Percentiles rank a stretch among this genome's conserved stretches.
These are phyloP conservation scores for Bufotes viridis DNA, from an alignment of 2,797 vertebrate genomes.

Conservation along the genomic window DNA sequence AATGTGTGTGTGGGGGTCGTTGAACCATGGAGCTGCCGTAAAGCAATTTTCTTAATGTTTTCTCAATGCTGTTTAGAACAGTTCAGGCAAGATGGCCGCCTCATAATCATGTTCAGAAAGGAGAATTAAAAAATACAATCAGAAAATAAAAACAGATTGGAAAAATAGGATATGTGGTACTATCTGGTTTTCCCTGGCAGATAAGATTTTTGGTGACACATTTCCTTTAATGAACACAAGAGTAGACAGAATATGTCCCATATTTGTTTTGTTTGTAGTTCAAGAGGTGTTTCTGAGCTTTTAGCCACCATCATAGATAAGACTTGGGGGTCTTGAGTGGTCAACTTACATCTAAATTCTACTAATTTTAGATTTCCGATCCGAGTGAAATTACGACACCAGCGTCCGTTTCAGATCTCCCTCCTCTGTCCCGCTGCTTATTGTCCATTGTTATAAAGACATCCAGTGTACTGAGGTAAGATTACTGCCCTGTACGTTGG, in stretches of 20 bases:
- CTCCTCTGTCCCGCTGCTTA: conserved; percentile 83
- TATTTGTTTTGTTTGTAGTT: neutral
- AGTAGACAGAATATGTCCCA: neutral
- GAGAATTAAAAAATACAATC: too few species aligned
- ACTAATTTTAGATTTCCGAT: conserved; percentile 75
- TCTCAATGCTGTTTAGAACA: too few species aligned
- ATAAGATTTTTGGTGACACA: too few species aligned
- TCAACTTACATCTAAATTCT: neutral
- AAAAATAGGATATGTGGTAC: too few species aligned
- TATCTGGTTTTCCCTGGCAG: too few species aligned
- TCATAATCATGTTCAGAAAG: too few species aligned
- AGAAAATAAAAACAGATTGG: too few species aligned
- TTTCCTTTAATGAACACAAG: neutral
- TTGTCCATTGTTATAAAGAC: conserved; percentile 81
- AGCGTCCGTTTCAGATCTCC: conserved; percentile 81
- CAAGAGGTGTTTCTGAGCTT: neutral
- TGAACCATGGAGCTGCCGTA: too few species aligned
- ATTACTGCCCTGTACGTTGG: neutral
- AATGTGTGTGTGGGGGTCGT: too few species aligned
- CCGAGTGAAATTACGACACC: conserved; percentile 76
- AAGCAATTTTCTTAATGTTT: too few species aligned
- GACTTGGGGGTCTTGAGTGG: neutral
- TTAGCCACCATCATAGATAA: neutral
- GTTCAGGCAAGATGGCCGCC: too few species aligned
- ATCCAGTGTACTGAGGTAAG: conserved; percentile 80